Evolutionary conservation across 1,140 invertebrate genomes (phyloP).

Genomic region (Drosophila sproati): DNA sequence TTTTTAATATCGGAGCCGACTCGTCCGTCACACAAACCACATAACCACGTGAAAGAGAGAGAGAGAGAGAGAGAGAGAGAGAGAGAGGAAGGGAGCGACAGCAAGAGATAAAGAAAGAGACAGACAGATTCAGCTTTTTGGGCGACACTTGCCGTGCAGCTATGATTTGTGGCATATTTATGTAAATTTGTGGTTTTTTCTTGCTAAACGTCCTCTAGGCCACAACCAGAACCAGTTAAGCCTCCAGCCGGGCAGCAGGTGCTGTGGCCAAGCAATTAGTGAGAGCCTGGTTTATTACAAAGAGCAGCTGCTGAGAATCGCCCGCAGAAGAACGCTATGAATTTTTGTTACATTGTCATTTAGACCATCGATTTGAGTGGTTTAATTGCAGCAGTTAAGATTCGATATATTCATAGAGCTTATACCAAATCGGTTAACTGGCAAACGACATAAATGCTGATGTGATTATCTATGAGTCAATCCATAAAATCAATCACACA

Average conservation of each 20-base stretch:
- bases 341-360: neutral
- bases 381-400: neutral
- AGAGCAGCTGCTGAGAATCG: constrained; percentile 28
- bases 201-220: constrained; percentile 48
- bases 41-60: constrained; percentile 35
- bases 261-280: constrained; percentile 76
- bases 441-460: neutral
- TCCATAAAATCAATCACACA: neutral
- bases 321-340: neutral
- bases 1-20: constrained; percentile 64
- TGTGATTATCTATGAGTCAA: neutral
- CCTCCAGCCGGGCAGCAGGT: constrained; percentile 55
- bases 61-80: neutral
- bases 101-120: neutral
- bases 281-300: constrained; percentile 49
- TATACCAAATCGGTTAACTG: neutral
- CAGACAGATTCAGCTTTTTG: constrained; percentile 14
- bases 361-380: neutral
- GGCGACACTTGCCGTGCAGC: constrained; percentile 49
- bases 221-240: constrained; percentile 13
- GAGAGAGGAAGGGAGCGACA: neutral
- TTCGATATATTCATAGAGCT: neutral
- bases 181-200: constrained; percentile 82
- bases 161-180: constrained; percentile 81
- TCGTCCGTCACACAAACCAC: constrained; percentile 53